Evolutionary conservation across 1,140 invertebrate genomes (phyloP).

Genomic region (Neodiprion virginianus): DNA sequence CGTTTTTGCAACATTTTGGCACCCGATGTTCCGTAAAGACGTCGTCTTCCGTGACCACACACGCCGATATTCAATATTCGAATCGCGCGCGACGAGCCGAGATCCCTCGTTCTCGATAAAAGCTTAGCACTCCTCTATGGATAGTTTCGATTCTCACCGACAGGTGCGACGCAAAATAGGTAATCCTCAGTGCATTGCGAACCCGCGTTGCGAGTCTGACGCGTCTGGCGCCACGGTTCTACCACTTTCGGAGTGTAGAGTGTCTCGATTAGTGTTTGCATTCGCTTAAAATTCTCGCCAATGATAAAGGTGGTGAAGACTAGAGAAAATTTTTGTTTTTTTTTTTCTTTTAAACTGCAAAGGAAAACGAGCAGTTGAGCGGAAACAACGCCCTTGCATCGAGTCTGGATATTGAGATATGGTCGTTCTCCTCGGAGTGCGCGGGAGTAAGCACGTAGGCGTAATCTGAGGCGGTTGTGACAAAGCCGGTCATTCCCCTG

Average conservation of each 20-base stretch:
- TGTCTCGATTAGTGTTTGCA: too few species aligned
- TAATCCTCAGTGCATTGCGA: neutral
- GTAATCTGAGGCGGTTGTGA: neutral
- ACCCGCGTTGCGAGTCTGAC: neutral
- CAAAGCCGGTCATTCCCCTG: neutral
- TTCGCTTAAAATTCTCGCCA: too few species aligned
- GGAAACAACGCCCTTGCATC: too few species aligned
- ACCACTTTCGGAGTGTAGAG: too few species aligned
- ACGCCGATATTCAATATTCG: neutral
- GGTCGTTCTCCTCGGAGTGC: too few species aligned
- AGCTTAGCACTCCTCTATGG: neutral
- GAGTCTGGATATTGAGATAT: too few species aligned
- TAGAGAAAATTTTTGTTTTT: too few species aligned
- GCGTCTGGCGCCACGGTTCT: neutral
- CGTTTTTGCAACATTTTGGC: too few species aligned
- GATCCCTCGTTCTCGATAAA: neutral
- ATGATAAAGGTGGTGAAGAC: too few species aligned
- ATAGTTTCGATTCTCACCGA: neutral
- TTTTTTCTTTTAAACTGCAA: too few species aligned
- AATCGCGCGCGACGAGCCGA: neutral
- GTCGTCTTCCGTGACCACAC: neutral
- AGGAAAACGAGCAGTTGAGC: too few species aligned
- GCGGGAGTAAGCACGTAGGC: neutral
- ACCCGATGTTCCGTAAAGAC: too few species aligned
- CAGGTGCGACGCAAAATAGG: neutral